Evolutionary conservation across 2,797 vertebrate species (phyloP).

Genomic region (Sus cebifrons): DNA sequence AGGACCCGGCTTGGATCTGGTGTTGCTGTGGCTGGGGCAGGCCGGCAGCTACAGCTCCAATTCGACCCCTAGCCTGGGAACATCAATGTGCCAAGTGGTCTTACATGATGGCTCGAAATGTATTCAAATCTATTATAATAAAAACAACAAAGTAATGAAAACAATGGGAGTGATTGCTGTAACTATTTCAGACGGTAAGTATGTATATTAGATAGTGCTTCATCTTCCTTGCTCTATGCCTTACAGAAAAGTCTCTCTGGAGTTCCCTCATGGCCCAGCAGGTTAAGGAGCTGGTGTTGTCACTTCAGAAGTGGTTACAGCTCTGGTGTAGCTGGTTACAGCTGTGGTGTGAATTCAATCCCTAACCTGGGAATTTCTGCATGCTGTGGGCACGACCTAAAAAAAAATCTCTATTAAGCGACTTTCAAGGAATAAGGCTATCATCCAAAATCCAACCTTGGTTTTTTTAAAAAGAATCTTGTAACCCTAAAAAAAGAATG

Average conservation of each 20-base stretch:
- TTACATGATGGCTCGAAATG: background rate
- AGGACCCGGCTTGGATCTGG: too few species aligned
- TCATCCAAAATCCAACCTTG: background rate
- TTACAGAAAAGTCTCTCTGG: background rate
- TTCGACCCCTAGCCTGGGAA: too few species aligned
- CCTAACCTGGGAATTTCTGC: too few species aligned
- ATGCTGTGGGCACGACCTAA: too few species aligned
- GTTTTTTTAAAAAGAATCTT: background rate
- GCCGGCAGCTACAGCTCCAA: too few species aligned
- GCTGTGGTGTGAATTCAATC: too few species aligned
- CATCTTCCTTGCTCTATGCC: background rate
- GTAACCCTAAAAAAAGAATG: background rate
- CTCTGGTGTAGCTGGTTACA: too few species aligned
- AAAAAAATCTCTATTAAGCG: background rate
- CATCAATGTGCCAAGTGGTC: too few species aligned
- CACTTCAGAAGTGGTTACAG: too few species aligned
- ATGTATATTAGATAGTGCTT: background rate
- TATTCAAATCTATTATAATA: constrained; percentile 8
- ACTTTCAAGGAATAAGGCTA: background rate
- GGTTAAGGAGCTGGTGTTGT: too few species aligned
- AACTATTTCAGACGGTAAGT: background rate
- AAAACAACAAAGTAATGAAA: background rate
- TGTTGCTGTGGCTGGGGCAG: too few species aligned
- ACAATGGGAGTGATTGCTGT: background rate
- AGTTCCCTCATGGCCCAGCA: too few species aligned